phyloP scores from a whole-genome alignment of 2,797 vertebrate genomes.

The Salarias fasciatus region DNA sequence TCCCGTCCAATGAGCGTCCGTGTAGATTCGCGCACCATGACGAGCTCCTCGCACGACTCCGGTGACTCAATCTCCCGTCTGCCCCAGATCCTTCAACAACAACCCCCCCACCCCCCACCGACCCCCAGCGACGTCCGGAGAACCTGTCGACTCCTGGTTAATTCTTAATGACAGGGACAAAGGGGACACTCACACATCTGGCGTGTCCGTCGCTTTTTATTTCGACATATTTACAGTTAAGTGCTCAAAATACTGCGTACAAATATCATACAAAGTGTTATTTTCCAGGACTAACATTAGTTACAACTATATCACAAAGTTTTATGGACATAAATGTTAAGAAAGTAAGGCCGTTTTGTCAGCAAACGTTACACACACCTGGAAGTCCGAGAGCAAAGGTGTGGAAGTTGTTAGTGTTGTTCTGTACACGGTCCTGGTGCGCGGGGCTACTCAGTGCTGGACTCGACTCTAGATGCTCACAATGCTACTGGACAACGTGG shows the following conservation, averaged over 20 bases:
- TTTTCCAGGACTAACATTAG: slow-evolving; percentile 62
- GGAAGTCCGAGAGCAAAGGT: slow-evolving; percentile 55
- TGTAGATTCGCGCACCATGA: slow-evolving; percentile 40
- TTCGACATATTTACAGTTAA: slow-evolving; percentile 76
- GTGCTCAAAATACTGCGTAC: slow-evolving; percentile 80
- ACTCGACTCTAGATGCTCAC: slow-evolving; percentile 47
- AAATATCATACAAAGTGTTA: slow-evolving; percentile 80
- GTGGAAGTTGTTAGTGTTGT: slow-evolving; percentile 65
- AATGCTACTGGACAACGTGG: slow-evolving; percentile 45
- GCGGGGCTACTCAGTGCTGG: slow-evolving; percentile 64
- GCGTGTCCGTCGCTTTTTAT: slow-evolving; percentile 65
- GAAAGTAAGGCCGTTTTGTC: slow-evolving; percentile 79
- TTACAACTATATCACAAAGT: slow-evolving; percentile 70
- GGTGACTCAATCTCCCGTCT: slow-evolving; percentile 70
- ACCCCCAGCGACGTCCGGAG: too few relatives aligned
- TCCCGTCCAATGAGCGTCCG: slow-evolving; percentile 65
- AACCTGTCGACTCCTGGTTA: background rate
- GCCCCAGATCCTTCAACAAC: slow-evolving; percentile 56
- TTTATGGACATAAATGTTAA: slow-evolving; percentile 69
- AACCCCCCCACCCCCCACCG: slow-evolving; percentile 26
- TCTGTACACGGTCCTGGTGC: slow-evolving; percentile 68
- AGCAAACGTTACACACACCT: slow-evolving; percentile 73
- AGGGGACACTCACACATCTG: slow-evolving; percentile 16
- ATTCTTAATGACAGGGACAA: slow-evolving; percentile 12
- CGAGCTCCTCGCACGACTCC: slow-evolving; percentile 19